Conservation (phyloP, 2,888 invertebrate genomes). For the Eurois occulta region DNA sequence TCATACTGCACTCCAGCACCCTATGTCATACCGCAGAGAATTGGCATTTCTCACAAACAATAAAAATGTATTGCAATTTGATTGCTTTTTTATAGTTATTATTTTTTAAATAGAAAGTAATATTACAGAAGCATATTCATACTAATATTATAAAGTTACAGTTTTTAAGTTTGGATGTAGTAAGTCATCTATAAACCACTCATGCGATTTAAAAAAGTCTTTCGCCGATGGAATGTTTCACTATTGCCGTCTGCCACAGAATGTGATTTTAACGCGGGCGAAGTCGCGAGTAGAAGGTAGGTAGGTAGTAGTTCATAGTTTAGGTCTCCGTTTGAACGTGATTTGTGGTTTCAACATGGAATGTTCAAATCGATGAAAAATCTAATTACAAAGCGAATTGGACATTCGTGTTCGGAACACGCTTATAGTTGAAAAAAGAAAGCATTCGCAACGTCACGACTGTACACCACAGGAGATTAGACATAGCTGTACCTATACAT, state of each 20-base stretch:
- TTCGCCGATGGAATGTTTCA: background rate
- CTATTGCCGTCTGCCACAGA: background rate
- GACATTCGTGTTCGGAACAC: background rate
- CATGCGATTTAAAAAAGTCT: too few species aligned
- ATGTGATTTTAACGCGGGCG: background rate
- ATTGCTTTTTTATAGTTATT: too few species aligned
- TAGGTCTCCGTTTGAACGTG: background rate
- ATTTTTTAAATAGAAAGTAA: too few species aligned
- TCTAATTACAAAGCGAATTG: too few species aligned
- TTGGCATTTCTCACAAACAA: too few species aligned
- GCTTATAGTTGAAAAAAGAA: background rate
- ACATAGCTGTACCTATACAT: background rate
- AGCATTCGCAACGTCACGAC: background rate
- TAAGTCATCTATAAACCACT: too few species aligned
- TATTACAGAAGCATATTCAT: too few species aligned
- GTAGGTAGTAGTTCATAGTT: background rate
- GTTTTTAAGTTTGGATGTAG: too few species aligned
- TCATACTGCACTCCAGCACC: background rate
- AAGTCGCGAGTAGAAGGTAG: background rate
- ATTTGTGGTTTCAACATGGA: background rate
- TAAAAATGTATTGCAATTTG: too few species aligned
- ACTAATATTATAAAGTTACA: too few species aligned
- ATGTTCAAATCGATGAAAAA: background rate
- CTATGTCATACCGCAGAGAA: background rate
- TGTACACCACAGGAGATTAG: background rate